Evolutionary conservation across 2,888 invertebrate genomes (phyloP).

Genomic region (Drosophila heteroneura): DNA sequence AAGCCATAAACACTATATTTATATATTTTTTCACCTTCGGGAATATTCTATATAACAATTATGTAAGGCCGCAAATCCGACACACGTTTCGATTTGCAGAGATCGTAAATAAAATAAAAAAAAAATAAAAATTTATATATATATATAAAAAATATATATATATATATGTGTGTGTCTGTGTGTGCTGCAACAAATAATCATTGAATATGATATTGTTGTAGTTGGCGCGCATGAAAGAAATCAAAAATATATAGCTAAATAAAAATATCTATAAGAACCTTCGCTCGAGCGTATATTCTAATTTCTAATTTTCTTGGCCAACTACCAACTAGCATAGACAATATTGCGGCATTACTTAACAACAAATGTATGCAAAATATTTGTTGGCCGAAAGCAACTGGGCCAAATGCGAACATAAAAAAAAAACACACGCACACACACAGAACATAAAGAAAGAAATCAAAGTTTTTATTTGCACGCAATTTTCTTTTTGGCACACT

Average conservation of each 20-base stretch:
- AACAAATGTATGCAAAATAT: constrained; percentile 68
- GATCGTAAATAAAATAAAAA: not conserved
- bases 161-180: not conserved
- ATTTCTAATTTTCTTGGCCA: constrained; percentile 62
- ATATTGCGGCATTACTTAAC: constrained; percentile 71
- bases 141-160: too few species aligned
- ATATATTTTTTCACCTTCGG: not conserved
- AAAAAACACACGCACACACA: not conserved
- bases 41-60: constrained; percentile 13
- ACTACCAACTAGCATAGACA: constrained; percentile 69
- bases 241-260: constrained; percentile 47
- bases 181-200: constrained; percentile 7
- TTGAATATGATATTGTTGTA: constrained; percentile 30
- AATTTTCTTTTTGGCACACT: constrained; percentile 72
- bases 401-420: constrained; percentile 43
- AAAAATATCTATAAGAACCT: constrained; percentile 53
- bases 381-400: constrained; percentile 53
- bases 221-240: constrained; percentile 26
- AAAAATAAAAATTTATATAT: not conserved
- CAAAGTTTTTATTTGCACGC: constrained; percentile 64
- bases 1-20: not conserved
- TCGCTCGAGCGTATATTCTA: constrained; percentile 26
- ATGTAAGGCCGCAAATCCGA: constrained; percentile 1
- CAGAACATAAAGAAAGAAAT: constrained; percentile 13
- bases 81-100: not conserved